Evolutionary conservation across 2,888 invertebrate genomes (phyloP).

Genomic region (Tubulanus polymorphus): DNA sequence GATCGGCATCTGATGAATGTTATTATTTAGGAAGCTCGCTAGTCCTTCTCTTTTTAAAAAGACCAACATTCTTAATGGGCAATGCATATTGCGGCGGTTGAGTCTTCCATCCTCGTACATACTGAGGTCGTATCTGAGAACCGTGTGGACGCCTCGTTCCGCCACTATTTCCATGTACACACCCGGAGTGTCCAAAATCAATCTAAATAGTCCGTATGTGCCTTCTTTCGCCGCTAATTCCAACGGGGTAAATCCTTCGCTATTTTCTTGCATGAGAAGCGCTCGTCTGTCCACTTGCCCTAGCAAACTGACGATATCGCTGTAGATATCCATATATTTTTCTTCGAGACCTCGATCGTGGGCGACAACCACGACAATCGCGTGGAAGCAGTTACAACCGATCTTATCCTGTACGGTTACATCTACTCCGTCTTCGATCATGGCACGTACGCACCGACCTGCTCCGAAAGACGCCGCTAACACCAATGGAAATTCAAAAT

Average conservation of each 20-base stretch:
- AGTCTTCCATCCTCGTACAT: background rate
- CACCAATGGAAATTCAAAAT: background rate
- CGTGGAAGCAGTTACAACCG: background rate
- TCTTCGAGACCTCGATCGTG: background rate
- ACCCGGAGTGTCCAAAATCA: background rate
- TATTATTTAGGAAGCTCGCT: background rate
- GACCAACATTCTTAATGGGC: background rate
- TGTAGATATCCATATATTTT: constrained; percentile 1
- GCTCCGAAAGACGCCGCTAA: background rate
- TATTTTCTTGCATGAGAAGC: background rate
- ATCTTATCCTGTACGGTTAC: background rate
- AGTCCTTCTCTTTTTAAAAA: background rate
- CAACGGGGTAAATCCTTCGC: background rate
- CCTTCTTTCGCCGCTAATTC: background rate
- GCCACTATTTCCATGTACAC: background rate
- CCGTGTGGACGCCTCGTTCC: background rate
- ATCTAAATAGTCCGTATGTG: background rate
- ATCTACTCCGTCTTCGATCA: background rate
- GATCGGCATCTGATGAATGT: background rate
- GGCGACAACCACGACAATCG: background rate
- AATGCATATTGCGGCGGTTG: background rate
- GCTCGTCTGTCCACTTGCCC: background rate
- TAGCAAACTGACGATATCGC: background rate
- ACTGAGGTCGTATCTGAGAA: background rate
- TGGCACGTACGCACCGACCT: background rate